A percentile compares a stretch with the other conserved stretches of the same genome.
phyloP scores from a whole-genome alignment of 2,113 vertebrate species.

The Megaleporinus macrocephalus region DNA sequence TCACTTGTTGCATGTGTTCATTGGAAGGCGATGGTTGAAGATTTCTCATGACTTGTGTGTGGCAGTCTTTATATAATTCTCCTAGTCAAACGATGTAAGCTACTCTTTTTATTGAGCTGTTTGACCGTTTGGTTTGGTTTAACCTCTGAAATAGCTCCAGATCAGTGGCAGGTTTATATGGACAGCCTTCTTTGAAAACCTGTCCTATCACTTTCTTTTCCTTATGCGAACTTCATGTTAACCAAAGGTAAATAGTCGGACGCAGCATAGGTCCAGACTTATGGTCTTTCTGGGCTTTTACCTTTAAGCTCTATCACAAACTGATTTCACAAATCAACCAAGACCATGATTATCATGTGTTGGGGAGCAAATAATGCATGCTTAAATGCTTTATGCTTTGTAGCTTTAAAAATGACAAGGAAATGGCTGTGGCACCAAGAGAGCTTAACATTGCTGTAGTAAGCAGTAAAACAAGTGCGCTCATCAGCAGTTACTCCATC shows the following conservation, averaged over 20 bases:
- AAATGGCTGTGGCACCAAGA: not conserved
- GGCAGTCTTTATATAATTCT: conserved; percentile 56
- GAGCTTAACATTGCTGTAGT: conserved; percentile 13
- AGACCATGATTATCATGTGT: conserved; percentile 1
- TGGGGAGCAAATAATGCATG: conserved; percentile 52
- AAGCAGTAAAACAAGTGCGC: not conserved
- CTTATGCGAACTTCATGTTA: conserved; percentile 55
- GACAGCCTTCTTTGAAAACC: conserved; percentile 54
- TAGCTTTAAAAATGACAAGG: conserved; percentile 6
- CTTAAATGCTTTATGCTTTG: not conserved
- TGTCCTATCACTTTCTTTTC: conserved; percentile 55
- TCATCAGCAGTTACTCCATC: not conserved
- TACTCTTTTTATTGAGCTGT: conserved; percentile 61
- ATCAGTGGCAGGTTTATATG: conserved; percentile 49
- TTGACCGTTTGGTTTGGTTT: conserved; percentile 36
- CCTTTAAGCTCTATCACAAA: conserved; percentile 29
- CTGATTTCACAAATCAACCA: conserved; percentile 6
- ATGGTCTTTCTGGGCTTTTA: conserved; percentile 23
- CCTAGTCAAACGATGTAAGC: conserved; percentile 65
- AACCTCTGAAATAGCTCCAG: conserved; percentile 46
- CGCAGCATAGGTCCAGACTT: conserved; percentile 20
- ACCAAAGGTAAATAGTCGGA: conserved; percentile 58
- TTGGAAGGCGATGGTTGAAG: conserved; percentile 56
- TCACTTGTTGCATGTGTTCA: conserved; percentile 58
- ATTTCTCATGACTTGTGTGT: conserved; percentile 68